Conservation (phyloP, 2,888 invertebrate genomes). For the Philhelius pedissequus region DNA sequence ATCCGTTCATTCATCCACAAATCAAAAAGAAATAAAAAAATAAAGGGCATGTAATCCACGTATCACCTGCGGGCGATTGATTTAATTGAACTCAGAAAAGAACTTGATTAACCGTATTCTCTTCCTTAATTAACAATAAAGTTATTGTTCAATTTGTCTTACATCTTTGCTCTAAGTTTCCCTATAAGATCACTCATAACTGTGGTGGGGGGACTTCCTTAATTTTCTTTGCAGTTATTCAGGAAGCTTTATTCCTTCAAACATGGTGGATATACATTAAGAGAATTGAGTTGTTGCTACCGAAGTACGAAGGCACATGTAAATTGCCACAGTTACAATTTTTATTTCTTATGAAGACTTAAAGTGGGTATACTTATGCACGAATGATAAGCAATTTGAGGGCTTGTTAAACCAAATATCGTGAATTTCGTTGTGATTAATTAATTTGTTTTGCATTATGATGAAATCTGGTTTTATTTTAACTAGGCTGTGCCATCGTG, state of each 20-base stretch:
- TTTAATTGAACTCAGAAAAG: constrained; percentile 31
- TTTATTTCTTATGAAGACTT: constrained; percentile 15
- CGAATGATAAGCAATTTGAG: constrained; percentile 36
- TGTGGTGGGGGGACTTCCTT: not conserved
- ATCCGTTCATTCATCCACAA: not conserved
- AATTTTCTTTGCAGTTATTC: not conserved
- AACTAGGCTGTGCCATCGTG: not conserved
- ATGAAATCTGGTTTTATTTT: not conserved
- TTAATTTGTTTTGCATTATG: not conserved
- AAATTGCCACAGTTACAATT: constrained; percentile 41
- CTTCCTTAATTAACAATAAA: constrained; percentile 41
- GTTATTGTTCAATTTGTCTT: constrained; percentile 28
- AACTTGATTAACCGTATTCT: constrained; percentile 41
- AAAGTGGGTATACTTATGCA: constrained; percentile 47
- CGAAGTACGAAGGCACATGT: constrained; percentile 17
- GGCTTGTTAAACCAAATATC: constrained; percentile 52
- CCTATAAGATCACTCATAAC: not conserved
- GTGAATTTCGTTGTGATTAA: constrained; percentile 35
- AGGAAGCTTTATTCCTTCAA: not conserved
- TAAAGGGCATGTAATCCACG: constrained; percentile 35
- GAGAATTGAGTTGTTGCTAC: not conserved
- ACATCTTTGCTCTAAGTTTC: not conserved
- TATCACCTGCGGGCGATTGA: constrained; percentile 56
- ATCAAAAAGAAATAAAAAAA: not conserved
- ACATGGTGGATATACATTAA: not conserved